phyloP scores from a whole-genome alignment of 2,113 vertebrate genomes.

The Scopus umbretta region DNA sequence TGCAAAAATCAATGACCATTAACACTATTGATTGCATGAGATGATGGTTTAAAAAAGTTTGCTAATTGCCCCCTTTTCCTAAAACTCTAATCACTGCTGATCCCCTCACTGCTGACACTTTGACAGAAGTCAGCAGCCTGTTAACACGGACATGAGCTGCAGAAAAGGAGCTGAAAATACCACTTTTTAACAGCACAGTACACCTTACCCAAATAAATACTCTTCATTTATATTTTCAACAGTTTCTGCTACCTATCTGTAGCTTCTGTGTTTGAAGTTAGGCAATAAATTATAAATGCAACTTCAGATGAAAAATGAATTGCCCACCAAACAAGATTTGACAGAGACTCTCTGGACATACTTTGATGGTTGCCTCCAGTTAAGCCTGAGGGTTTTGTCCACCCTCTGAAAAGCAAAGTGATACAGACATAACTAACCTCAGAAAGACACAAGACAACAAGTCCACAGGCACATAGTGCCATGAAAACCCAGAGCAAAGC shows the following conservation, averaged over 20 bases:
- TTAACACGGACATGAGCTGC: neutral
- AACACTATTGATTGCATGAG: neutral
- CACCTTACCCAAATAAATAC: neutral
- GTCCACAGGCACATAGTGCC: neutral
- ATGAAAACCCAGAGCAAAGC: neutral
- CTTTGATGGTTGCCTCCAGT: neutral
- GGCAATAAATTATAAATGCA: neutral
- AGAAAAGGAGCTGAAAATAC: neutral
- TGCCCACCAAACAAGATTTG: neutral
- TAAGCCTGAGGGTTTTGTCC: neutral
- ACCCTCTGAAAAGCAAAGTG: neutral
- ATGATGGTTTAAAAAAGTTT: neutral
- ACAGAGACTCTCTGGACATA: neutral
- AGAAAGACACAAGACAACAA: neutral
- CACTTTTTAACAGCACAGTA: neutral
- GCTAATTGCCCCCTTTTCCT: neutral
- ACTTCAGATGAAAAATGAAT: neutral
- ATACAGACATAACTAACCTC: neutral
- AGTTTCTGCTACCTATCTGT: neutral
- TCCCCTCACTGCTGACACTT: neutral
- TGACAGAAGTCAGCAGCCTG: neutral
- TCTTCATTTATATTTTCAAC: neutral
- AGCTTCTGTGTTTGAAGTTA: neutral
- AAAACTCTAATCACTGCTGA: neutral
- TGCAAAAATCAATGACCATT: neutral